Evolutionary conservation across 2,797 vertebrate species (phyloP).

Genomic region (Falco naumanni): DNA sequence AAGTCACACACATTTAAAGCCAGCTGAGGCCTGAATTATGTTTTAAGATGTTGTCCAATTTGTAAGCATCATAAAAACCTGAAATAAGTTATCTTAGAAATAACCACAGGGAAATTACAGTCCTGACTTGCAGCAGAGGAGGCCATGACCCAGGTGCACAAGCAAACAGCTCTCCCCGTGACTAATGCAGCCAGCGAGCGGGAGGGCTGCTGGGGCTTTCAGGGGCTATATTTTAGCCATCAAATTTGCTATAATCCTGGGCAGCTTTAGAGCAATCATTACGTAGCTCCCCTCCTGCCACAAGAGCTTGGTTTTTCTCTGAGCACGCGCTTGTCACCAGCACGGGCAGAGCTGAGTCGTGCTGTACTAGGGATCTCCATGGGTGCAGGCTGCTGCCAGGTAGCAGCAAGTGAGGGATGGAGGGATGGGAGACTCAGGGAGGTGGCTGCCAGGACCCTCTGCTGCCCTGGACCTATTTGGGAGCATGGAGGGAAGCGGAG

Average conservation of each 20-base stretch:
- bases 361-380: rapidly evolving
- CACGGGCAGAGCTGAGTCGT: background rate
- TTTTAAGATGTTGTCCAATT: constrained; percentile 60
- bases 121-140: background rate
- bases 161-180: background rate
- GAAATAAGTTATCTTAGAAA: constrained; percentile 65
- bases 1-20: constrained; percentile 57
- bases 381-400: background rate
- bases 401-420: background rate
- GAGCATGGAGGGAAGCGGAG: background rate
- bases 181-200: background rate
- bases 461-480: background rate
- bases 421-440: background rate
- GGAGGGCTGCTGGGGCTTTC: background rate
- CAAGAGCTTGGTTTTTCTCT: background rate
- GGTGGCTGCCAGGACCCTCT: background rate
- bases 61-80: constrained; percentile 63
- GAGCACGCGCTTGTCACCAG: background rate
- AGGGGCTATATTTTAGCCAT: background rate
- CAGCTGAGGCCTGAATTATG: constrained; percentile 59
- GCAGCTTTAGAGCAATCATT: background rate
- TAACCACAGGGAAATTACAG: constrained; percentile 51
- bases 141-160: background rate
- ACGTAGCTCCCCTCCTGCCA: background rate
- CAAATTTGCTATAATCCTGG: background rate